Evolutionary conservation across 2,797 vertebrate species (phyloP).

Genomic region (Typhlichthys subterraneus): DNA sequence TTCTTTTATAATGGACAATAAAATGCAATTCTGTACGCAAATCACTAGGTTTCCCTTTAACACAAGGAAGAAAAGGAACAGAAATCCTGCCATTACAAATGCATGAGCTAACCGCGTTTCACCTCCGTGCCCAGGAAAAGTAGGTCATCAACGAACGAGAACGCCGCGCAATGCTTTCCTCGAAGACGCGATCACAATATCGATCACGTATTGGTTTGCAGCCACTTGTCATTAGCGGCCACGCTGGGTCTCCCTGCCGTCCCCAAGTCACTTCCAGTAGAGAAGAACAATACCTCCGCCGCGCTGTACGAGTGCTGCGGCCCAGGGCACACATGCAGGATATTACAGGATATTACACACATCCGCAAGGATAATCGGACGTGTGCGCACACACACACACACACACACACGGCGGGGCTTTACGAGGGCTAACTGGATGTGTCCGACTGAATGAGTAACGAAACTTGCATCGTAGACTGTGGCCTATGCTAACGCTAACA

Average conservation of each 20-base stretch:
- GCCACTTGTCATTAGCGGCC: conserved; percentile 85
- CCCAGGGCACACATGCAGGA: neutral
- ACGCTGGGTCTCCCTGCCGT: conserved; percentile 77
- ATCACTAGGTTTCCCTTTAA: no score
- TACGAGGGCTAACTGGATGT: conserved; percentile 6
- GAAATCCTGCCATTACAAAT: no score
- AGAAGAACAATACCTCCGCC: conserved; percentile 60
- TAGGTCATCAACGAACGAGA: conserved; percentile 11
- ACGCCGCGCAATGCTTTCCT: conserved; percentile 29
- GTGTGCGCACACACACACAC: conserved; percentile 5
- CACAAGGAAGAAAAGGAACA: no score
- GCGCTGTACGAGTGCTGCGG: conserved; percentile 1
- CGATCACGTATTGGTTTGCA: conserved; percentile 84
- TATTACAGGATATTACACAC: neutral
- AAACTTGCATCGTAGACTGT: conserved; percentile 2
- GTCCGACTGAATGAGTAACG: conserved; percentile 1
- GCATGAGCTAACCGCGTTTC: neutral
- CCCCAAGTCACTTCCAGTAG: conserved; percentile 80
- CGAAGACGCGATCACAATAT: conserved; percentile 89
- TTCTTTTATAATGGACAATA: no score
- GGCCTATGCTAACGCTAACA: neutral
- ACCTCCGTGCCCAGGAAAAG: conserved; percentile 9
- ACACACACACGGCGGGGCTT: conserved; percentile 9
- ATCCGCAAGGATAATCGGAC: neutral
- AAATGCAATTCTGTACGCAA: no score